A percentile compares a stretch with the other conserved stretches of the same genome.
phyloP scores from a whole-genome alignment of 2,797 vertebrate genomes.

The Carapus acus region DNA sequence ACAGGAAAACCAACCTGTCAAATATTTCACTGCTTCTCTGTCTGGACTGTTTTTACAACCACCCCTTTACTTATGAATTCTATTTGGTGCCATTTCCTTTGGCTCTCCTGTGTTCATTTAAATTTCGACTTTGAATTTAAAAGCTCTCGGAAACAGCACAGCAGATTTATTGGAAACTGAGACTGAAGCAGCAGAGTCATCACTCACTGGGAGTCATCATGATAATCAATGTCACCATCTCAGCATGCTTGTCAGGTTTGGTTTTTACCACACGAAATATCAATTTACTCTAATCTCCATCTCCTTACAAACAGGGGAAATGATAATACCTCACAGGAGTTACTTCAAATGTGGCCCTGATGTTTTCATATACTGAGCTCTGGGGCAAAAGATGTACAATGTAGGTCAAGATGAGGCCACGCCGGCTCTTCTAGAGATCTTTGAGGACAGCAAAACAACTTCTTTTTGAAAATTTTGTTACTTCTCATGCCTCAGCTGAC shows the following conservation, averaged over 20 bases:
- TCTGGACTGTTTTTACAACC: conserved; percentile 40
- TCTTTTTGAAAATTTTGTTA: too few species aligned
- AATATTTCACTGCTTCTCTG: conserved; percentile 30
- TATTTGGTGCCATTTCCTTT: neutral
- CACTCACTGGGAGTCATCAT: neutral
- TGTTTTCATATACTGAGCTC: too few species aligned
- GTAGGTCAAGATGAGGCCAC: too few species aligned
- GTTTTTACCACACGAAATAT: neutral
- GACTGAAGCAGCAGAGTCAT: neutral
- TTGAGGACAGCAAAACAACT: too few species aligned
- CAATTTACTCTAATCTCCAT: too few species aligned
- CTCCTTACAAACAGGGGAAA: too few species aligned
- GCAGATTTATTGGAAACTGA: conserved; percentile 4
- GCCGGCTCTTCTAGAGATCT: too few species aligned
- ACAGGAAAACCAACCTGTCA: conserved; percentile 40
- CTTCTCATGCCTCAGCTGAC: neutral
- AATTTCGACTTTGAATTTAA: conserved; percentile 16
- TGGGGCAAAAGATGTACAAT: too few species aligned
- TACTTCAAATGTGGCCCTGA: too few species aligned
- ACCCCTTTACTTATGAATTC: conserved; percentile 24
- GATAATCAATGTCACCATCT: neutral
- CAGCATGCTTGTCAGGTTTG: neutral
- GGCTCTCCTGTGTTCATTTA: conserved; percentile 18
- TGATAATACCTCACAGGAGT: too few species aligned
- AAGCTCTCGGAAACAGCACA: neutral